Conservation (phyloP, 2,888 invertebrate species). For the Drosophila vallismaia region DNA sequence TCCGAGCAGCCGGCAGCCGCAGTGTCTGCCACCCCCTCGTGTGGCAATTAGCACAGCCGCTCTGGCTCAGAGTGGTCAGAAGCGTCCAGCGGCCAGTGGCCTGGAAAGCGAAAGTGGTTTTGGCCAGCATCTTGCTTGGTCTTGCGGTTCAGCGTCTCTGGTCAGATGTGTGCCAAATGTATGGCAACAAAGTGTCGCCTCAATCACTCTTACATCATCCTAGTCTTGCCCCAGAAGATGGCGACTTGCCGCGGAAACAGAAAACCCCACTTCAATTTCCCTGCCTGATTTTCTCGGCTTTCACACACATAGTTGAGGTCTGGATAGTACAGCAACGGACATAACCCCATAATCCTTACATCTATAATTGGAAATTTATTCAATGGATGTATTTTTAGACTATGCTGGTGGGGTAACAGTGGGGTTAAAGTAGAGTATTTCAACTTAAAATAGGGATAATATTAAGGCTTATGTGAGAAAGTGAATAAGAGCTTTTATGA, state of each 20-base stretch:
- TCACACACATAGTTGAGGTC: conserved; percentile 1
- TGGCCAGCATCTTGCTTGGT: conserved; percentile 32
- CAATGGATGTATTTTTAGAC: not conserved
- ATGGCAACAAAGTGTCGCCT: conserved; percentile 38
- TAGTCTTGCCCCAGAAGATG: conserved; percentile 40
- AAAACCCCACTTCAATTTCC: conserved; percentile 29
- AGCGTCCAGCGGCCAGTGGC: conserved; percentile 10
- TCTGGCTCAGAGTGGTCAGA: conserved; percentile 4
- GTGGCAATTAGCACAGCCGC: conserved; percentile 12
- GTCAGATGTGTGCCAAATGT: conserved; percentile 44
- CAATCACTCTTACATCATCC: conserved; percentile 63
- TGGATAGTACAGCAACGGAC: conserved; percentile 3
- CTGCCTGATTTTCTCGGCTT: conserved; percentile 21
- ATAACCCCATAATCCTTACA: not conserved
- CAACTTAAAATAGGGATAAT: too few species aligned
- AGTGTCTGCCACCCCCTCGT: conserved; percentile 12
- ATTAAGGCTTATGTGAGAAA: too few species aligned
- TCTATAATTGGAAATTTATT: not conserved
- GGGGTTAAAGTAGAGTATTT: too few species aligned
- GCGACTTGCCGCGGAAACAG: conserved; percentile 35
- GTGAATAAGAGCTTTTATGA: too few species aligned
- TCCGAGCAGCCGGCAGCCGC: conserved; percentile 24
- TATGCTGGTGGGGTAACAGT: too few species aligned
- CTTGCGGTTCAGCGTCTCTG: conserved; percentile 37
- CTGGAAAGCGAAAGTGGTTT: conserved; percentile 76